Evolutionary conservation across 2,888 invertebrate species (phyloP).

Genomic region (Tribolium freemani): DNA sequence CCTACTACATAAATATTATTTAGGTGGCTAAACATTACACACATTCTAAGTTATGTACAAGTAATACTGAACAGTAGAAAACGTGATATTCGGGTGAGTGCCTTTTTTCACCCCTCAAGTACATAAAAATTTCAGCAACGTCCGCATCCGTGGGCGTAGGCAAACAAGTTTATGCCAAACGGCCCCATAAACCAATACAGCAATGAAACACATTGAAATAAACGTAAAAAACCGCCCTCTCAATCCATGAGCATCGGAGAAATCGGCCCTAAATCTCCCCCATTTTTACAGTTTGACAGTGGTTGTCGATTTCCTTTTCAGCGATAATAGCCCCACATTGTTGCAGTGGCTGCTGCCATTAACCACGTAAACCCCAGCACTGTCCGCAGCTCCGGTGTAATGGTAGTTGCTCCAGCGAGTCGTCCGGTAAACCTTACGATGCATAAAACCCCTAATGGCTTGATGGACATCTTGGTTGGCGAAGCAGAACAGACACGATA

Average conservation of each 20-base stretch:
- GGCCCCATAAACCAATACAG: background rate
- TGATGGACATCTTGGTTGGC: slow-evolving; percentile 81
- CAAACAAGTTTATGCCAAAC: background rate
- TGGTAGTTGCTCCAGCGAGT: slow-evolving; percentile 61
- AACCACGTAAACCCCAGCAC: slow-evolving; percentile 62
- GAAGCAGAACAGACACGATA: slow-evolving; percentile 81
- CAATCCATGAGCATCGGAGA: background rate
- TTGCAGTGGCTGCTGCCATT: slow-evolving; percentile 62
- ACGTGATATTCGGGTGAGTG: background rate
- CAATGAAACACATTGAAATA: background rate
- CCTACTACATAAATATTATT: slow-evolving; percentile 10
- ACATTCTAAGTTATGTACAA: slow-evolving; percentile 10
- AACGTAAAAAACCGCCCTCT: background rate
- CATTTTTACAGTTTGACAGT: slow-evolving; percentile 36
- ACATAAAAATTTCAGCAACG: background rate
- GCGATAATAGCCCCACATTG: slow-evolving; percentile 57
- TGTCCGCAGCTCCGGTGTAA: slow-evolving; percentile 61
- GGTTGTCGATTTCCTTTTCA: slow-evolving; percentile 56
- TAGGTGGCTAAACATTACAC: slow-evolving; percentile 6
- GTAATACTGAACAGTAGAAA: slow-evolving; percentile 14
- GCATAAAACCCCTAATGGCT: slow-evolving; percentile 69
- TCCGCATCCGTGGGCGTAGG: background rate
- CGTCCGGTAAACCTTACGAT: slow-evolving; percentile 62
- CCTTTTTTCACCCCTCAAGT: background rate
- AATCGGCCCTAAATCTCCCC: background rate